These are phyloP conservation scores for Proterorhinus semilunaris DNA, from an alignment of 2,113 vertebrate species.

Conservation along the genomic window DNA sequence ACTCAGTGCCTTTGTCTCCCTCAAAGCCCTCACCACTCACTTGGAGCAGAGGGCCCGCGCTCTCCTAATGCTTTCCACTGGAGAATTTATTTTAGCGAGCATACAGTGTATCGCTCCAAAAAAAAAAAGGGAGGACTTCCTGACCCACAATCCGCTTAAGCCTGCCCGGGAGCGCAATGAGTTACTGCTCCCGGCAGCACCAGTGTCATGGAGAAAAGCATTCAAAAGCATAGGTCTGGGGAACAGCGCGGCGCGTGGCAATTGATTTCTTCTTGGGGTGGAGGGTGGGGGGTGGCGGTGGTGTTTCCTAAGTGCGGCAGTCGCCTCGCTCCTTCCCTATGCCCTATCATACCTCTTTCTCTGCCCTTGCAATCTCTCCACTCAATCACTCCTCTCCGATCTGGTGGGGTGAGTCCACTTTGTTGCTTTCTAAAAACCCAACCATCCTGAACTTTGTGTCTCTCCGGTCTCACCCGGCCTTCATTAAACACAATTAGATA, in stretches of 20 bases:
- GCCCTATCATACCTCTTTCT: conserved; percentile 37
- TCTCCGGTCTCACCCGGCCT: conserved; percentile 63
- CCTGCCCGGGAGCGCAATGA: conserved; percentile 62
- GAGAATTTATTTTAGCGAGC: conserved; percentile 66
- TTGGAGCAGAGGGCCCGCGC: conserved; percentile 53
- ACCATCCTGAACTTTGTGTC: conserved; percentile 48
- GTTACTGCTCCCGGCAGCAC: conserved; percentile 60
- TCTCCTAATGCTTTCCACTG: conserved; percentile 67
- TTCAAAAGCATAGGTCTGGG: conserved; percentile 56
- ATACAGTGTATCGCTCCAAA: conserved; percentile 59
- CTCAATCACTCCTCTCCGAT: conserved; percentile 38
- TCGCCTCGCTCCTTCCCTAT: conserved; percentile 38
- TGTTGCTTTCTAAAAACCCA: conserved; percentile 47
- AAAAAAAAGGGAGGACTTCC: conserved; percentile 54
- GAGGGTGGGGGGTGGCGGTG: conserved; percentile 54
- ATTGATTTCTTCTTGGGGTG: conserved; percentile 70
- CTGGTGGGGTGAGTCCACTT: conserved; percentile 35
- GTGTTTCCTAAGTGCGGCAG: conserved; percentile 48
- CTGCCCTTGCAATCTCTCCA: conserved; percentile 21
- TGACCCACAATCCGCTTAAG: conserved; percentile 71
- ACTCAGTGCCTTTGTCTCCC: conserved; percentile 53
- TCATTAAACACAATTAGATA: conserved; percentile 80
- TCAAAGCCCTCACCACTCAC: conserved; percentile 49
- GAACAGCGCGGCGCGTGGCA: conserved; percentile 62
- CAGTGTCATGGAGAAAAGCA: conserved; percentile 64